Evolutionary conservation across 37 sponge, comb jelly and placozoan species (phyloP), one percentile per base, ranked within the genome.

Genomic region (Petrosia ficiformis): DNA sequence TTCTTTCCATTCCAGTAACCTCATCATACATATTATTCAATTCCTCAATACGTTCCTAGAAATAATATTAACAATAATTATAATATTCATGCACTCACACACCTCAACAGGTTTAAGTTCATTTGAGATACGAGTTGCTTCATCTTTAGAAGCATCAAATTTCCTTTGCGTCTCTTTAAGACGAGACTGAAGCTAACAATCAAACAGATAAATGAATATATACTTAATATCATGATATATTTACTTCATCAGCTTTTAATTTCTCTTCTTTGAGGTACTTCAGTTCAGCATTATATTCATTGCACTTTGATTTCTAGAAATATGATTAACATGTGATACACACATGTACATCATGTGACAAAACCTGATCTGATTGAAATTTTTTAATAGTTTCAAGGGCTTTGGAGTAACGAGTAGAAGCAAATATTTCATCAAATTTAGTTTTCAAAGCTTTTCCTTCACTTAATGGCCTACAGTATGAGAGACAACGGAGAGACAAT

Each of bases 351-450:
- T 5, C 70, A 52, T 71, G 70, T 64, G 70, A 39, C 39, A 21
- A 26, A 39, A 88, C 88, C 88, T 82, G 73, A 25, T 82, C 83
- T 22, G 68, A 31, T 38, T 64, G 59, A 21, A 88, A 59, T 40
- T 85, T 81, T 65, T 82, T 84, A 43, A 93, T 68, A 72, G 73
- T 82, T 10, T 93, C 94, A 1, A 93, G 83, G 32, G 94, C 94
- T 70, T 88, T 88, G 14, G 81, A 75, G 77, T 89, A 89, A 21
- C 90, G 75, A 19, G 85, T 84, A 25, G 85, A 89, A 19, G 90
- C 93, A 84, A 98, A 98, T n/a, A 98, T 98, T 63, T 93, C 92
- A 77, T 98, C 99, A 87, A 98, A 98, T 65, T 92, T 98, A 36
- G 74, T 80, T 74, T 98, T 98, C 43, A 98, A 79, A 2, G 74